Conservation (phyloP, 2,888 invertebrate genomes). For the Branchinecta sandiegonensis region DNA sequence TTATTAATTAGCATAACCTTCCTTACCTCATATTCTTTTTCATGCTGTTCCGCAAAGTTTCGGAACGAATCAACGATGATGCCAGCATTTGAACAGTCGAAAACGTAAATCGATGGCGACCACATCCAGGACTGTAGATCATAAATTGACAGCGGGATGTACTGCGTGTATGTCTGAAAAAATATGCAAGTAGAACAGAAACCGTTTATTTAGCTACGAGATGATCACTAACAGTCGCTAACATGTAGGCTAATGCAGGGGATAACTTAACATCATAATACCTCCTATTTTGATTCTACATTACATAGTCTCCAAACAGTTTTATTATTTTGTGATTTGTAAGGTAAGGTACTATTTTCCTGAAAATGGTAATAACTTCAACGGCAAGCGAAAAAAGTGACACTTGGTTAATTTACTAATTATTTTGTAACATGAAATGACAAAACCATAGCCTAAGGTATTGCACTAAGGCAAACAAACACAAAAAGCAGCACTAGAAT, state of each 20-base stretch:
- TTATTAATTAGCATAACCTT: neutral
- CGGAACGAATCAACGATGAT: constrained; percentile 82
- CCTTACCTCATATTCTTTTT: constrained; percentile 47
- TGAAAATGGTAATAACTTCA: too few relatives aligned
- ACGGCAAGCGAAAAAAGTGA: too few relatives aligned
- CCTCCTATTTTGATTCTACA: too few relatives aligned
- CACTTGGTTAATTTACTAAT: too few relatives aligned
- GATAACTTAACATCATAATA: constrained; percentile 18
- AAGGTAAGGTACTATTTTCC: too few relatives aligned
- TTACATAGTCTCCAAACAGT: too few relatives aligned
- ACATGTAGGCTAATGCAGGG: constrained; percentile 17
- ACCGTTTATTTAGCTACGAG: neutral
- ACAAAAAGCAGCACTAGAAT: too few relatives aligned
- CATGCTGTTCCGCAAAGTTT: constrained; percentile 78
- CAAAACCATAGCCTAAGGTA: too few relatives aligned
- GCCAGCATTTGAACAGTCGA: constrained; percentile 97
- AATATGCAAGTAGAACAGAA: constrained; percentile 18
- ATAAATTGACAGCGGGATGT: constrained; percentile 95
- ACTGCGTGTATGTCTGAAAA: constrained; percentile 84
- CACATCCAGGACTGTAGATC: constrained; percentile 99
- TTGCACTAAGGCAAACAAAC: too few relatives aligned
- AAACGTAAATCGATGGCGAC: constrained; percentile 95
- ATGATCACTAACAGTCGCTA: constrained; percentile 20
- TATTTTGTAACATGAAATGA: too few relatives aligned
- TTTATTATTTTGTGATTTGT: too few relatives aligned